Evolutionary conservation across 2,797 vertebrate species (phyloP).

Genomic region (Eutrigla gurnardus): DNA sequence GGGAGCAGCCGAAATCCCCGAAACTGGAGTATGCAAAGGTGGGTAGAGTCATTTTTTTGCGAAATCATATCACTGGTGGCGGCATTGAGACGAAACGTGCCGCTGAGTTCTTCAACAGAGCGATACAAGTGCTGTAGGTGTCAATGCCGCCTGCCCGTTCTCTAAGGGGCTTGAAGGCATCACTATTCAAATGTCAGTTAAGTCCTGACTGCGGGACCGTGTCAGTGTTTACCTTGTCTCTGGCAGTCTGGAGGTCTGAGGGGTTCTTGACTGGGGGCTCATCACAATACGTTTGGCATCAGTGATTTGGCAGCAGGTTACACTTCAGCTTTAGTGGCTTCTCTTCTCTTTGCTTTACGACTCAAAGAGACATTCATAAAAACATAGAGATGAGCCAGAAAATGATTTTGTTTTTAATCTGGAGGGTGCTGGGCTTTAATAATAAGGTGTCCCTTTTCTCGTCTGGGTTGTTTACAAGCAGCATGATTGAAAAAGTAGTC

Average conservation of each 20-base stretch:
- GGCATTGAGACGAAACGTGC: not conserved
- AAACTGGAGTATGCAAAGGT: constrained; percentile 87
- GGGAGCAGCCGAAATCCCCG: constrained; percentile 70
- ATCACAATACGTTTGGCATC: constrained; percentile 63
- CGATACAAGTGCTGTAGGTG: constrained; percentile 6
- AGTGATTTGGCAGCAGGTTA: constrained; percentile 51
- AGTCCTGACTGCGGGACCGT: constrained; percentile 49
- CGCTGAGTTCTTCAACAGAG: not conserved
- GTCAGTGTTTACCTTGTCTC: constrained; percentile 55
- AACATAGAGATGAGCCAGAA: constrained; percentile 20
- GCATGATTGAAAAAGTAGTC: constrained; percentile 43
- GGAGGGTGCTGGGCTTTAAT: constrained; percentile 1
- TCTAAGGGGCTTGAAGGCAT: constrained; percentile 43
- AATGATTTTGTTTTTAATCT: constrained; percentile 13
- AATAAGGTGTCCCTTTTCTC: constrained; percentile 7
- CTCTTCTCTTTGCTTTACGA: constrained; percentile 18
- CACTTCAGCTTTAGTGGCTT: constrained; percentile 36
- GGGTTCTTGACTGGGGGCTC: constrained; percentile 56
- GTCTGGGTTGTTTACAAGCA: constrained; percentile 16
- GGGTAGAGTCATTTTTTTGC: constrained; percentile 13
- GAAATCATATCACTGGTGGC: not conserved
- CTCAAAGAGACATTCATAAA: constrained; percentile 28
- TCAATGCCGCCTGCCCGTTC: not conserved
- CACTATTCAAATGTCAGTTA: constrained; percentile 46
- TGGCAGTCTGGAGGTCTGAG: constrained; percentile 57